Conservation (phyloP, 2,888 invertebrate species). For the Vanessa cardui region DNA sequence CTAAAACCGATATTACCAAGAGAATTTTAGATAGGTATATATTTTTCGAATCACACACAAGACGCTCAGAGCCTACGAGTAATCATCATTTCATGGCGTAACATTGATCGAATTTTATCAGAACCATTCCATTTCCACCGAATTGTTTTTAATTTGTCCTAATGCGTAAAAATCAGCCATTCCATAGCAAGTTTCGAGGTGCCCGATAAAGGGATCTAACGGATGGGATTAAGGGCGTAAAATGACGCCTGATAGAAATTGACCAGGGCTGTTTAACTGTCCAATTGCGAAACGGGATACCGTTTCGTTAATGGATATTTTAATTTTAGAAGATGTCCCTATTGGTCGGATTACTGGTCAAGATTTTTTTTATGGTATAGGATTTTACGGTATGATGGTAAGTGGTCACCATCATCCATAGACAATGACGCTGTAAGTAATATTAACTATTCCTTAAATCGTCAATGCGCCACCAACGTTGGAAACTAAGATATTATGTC, state of each 20-base stretch:
- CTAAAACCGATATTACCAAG: too few relatives aligned
- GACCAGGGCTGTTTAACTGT: slow-evolving; percentile 3
- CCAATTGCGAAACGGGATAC: neutral
- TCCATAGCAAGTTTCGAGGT: slow-evolving; percentile 18
- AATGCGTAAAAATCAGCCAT: slow-evolving; percentile 26
- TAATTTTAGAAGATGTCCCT: slow-evolving; percentile 22
- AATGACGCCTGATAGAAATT: slow-evolving; percentile 21
- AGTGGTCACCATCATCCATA: too few relatives aligned
- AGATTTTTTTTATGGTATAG: too few relatives aligned
- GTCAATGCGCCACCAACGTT: too few relatives aligned
- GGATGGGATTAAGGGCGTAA: slow-evolving; percentile 20
- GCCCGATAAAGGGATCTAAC: slow-evolving; percentile 19
- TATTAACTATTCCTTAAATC: too few relatives aligned
- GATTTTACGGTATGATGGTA: too few relatives aligned
- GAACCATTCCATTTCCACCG: slow-evolving; percentile 7
- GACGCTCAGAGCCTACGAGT: neutral
- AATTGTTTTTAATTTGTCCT: slow-evolving; percentile 19
- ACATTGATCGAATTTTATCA: neutral
- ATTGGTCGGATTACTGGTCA: neutral
- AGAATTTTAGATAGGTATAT: too few relatives aligned
- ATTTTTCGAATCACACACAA: too few relatives aligned
- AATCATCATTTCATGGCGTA: neutral
- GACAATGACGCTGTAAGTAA: too few relatives aligned
- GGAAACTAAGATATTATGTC: too few relatives aligned
- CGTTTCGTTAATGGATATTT: slow-evolving; percentile 13